Evolutionary conservation across 1,140 invertebrate genomes (phyloP).

Genomic region (Zaprionus inermis): DNA sequence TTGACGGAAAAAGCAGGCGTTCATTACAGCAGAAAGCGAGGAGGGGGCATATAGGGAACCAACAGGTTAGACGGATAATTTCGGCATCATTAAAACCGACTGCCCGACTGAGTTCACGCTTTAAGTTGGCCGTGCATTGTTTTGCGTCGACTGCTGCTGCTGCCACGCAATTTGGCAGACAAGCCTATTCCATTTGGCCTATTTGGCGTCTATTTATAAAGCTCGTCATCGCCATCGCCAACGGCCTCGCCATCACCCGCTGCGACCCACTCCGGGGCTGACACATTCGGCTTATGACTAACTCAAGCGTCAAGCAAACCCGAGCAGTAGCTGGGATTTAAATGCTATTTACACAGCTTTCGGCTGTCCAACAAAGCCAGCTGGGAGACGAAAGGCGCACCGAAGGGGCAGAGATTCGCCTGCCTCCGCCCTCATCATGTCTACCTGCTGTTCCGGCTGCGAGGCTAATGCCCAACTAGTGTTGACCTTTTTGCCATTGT

Average conservation of each 20-base stretch:
- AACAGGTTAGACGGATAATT: conserved; percentile 28
- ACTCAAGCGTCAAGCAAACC: conserved; percentile 18
- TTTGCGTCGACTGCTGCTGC: neutral
- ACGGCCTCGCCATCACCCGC: neutral
- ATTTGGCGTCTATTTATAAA: conserved; percentile 49
- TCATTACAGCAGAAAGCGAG: neutral
- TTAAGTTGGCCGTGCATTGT: neutral
- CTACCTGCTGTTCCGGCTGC: conserved; percentile 8
- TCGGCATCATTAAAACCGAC: conserved; percentile 3
- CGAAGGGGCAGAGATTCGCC: neutral
- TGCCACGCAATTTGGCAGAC: conserved; percentile 6
- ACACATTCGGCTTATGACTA: conserved; percentile 22
- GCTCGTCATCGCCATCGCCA: conserved; percentile 18
- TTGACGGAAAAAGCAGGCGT: conserved; percentile 12
- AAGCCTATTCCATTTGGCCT: conserved; percentile 53
- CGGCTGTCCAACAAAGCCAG: conserved; percentile 53
- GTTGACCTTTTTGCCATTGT: conserved; percentile 79
- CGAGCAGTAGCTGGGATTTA: conserved; percentile 66
- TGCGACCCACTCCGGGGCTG: neutral
- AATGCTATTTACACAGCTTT: conserved; percentile 79
- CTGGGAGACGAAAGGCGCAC: neutral
- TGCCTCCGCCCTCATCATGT: neutral
- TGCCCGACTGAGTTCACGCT: neutral
- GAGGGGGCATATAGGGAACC: neutral
- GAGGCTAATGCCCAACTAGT: conserved; percentile 58